phyloP scores from a whole-genome alignment of 2,888 invertebrate genomes.

The Mythimna loreyi region DNA sequence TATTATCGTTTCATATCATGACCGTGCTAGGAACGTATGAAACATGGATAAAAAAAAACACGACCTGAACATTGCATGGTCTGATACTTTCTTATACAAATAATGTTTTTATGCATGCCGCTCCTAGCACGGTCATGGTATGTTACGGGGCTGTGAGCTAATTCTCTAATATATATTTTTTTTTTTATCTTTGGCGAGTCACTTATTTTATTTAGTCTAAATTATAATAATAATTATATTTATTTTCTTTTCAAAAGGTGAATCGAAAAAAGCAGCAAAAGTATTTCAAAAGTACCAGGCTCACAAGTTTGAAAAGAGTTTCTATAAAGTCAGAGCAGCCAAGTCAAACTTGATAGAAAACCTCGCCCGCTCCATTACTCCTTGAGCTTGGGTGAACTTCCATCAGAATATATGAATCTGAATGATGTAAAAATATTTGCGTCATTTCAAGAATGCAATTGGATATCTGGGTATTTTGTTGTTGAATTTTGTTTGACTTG shows the following conservation, averaged over 20 bases:
- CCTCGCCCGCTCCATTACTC: slow-evolving; percentile 34
- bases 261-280: not conserved
- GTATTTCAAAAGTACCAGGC: slow-evolving; percentile 18
- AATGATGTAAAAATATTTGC: slow-evolving; percentile 39
- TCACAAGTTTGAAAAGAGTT: slow-evolving; percentile 13
- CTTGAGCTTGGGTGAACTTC: slow-evolving; percentile 27
- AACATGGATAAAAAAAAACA: too few relatives aligned
- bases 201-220: not conserved
- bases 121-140: too few relatives aligned
- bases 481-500: slow-evolving; percentile 16
- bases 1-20: too few relatives aligned
- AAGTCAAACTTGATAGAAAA: slow-evolving; percentile 29
- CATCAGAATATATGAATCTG: slow-evolving; percentile 36
- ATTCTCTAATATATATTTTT: too few relatives aligned
- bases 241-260: not conserved
- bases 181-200: not conserved
- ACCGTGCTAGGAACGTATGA: too few relatives aligned
- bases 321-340: not conserved
- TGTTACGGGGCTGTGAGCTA: too few relatives aligned
- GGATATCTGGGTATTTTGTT: slow-evolving; percentile 5
- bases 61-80: too few relatives aligned
- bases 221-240: too few relatives aligned
- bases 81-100: too few relatives aligned
- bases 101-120: too few relatives aligned
- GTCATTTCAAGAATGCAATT: slow-evolving; percentile 24